phyloP scores from a whole-genome alignment of 2,888 invertebrate genomes.

The Dryadula phaetusa region DNA sequence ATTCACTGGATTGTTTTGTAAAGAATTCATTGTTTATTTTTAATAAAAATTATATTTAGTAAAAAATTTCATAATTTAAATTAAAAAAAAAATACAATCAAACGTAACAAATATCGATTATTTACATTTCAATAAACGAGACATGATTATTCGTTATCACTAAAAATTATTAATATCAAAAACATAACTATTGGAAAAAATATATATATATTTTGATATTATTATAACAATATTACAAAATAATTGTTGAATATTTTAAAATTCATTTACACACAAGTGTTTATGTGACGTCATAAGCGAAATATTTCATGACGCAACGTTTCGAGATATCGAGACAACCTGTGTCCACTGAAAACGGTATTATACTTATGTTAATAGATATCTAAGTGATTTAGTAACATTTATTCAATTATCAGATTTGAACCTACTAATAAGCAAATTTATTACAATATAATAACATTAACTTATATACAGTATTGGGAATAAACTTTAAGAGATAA shows the following conservation, averaged over 20 bases:
- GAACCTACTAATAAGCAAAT: constrained; percentile 5
- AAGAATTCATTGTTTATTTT: not conserved
- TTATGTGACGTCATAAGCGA: not conserved
- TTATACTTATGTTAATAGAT: not conserved
- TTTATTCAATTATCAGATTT: not conserved
- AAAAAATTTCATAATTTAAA: not conserved
- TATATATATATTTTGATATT: too few species aligned
- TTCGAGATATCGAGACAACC: not conserved
- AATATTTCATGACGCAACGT: not conserved
- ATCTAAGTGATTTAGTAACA: not conserved
- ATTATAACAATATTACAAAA: not conserved
- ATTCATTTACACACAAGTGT: not conserved
- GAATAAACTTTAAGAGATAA: constrained; percentile 5
- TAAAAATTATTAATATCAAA: not conserved
- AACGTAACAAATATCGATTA: constrained; percentile 4
- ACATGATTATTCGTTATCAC: constrained; percentile 1
- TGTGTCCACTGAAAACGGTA: not conserved
- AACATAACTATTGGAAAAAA: not conserved
- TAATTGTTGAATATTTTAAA: not conserved
- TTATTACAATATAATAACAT: too few species aligned
- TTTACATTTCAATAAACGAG: not conserved
- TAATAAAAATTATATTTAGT: too few species aligned
- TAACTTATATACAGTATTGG: not conserved
- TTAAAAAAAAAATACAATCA: constrained; percentile 2
- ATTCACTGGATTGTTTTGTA: not conserved